Conservation (phyloP, 2,113 vertebrate species). For the Pseudolaguvia tuberculata region DNA sequence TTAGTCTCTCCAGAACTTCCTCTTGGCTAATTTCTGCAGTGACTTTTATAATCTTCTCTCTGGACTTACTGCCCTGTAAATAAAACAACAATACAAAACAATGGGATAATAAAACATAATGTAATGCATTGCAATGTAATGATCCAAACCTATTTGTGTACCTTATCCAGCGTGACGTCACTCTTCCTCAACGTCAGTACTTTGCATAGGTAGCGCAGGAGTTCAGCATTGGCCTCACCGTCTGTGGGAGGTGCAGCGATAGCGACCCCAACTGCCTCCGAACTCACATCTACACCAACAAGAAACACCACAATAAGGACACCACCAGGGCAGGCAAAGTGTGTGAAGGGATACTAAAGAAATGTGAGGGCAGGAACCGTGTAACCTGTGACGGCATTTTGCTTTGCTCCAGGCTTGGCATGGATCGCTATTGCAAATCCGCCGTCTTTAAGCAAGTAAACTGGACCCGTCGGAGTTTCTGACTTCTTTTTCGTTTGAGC, state of each 20-base stretch:
- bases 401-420: constrained; percentile 82
- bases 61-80: constrained; percentile 82
- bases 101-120: not conserved
- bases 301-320: not conserved
- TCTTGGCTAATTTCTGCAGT: constrained; percentile 71
- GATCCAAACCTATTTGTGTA: not conserved
- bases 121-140: not conserved
- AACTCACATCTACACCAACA: constrained; percentile 70
- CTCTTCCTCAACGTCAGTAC: constrained; percentile 83
- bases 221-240: constrained; percentile 87
- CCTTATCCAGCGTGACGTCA: constrained; percentile 82
- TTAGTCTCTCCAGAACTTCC: constrained; percentile 78
- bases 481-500: constrained; percentile 29
- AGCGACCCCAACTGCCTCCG: constrained; percentile 77
- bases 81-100: not conserved
- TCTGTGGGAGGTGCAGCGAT: constrained; percentile 85
- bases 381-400: constrained; percentile 75
- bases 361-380: not conserved
- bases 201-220: constrained; percentile 80
- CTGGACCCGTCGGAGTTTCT: constrained; percentile 58
- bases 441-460: constrained; percentile 66
- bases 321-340: not conserved
- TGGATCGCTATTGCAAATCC: constrained; percentile 71
- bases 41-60: constrained; percentile 85
- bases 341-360: not conserved